Conservation (phyloP, 2,888 invertebrate species). For the Clunio marinus region DNA sequence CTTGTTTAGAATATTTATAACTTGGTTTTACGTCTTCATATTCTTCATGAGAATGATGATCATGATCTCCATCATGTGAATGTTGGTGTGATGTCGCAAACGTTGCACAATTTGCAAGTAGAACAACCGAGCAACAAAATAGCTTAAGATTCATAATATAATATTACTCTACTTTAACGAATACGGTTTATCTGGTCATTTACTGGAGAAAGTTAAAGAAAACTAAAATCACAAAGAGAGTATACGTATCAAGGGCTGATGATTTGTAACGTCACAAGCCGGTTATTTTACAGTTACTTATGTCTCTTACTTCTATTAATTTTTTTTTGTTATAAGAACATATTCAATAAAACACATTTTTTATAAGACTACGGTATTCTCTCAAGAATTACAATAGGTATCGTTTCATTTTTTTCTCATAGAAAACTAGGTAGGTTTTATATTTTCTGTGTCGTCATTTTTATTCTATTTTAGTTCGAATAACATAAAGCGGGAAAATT, state of each 20-base stretch:
- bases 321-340: too few relatives aligned
- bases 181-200: neutral
- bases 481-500: too few relatives aligned
- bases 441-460: too few relatives aligned
- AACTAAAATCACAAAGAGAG: neutral
- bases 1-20: slow-evolving; percentile 78
- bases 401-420: too few relatives aligned
- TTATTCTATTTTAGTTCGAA: too few relatives aligned
- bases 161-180: neutral
- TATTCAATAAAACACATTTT: too few relatives aligned
- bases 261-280: neutral
- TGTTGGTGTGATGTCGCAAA: neutral
- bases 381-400: too few relatives aligned
- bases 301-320: too few relatives aligned
- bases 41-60: slow-evolving; percentile 51
- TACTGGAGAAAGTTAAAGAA: neutral
- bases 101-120: neutral
- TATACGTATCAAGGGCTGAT: neutral
- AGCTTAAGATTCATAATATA: slow-evolving; percentile 18
- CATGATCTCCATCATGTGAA: slow-evolving; percentile 49
- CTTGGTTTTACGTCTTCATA: slow-evolving; percentile 59
- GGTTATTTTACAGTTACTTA: too few relatives aligned
- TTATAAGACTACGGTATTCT: too few relatives aligned
- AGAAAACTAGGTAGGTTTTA: too few relatives aligned
- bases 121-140: neutral